phyloP scores from a whole-genome alignment of 2,113 vertebrate genomes.

The Synchiropus splendidus region DNA sequence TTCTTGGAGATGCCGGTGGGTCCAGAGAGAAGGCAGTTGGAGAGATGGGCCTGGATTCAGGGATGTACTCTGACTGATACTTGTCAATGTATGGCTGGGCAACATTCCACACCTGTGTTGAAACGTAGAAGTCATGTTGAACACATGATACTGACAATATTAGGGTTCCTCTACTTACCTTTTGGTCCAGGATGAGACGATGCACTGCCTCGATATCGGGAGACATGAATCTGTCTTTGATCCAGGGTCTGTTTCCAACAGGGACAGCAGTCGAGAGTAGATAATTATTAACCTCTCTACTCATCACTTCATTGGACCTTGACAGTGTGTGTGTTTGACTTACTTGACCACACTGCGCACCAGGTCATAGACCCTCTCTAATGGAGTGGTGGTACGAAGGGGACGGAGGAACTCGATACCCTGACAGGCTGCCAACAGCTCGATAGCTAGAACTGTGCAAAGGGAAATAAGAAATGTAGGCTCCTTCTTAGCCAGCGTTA shows the following conservation, averaged over 20 bases:
- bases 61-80: slow-evolving; percentile 83
- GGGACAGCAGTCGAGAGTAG: slow-evolving; percentile 6
- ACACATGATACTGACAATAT: background rate
- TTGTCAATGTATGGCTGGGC: slow-evolving; percentile 92
- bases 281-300: slow-evolving; percentile 53
- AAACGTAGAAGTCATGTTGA: background rate
- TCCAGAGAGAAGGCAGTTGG: slow-evolving; percentile 91
- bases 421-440: slow-evolving; percentile 91
- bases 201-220: slow-evolving; percentile 89
- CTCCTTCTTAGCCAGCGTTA: background rate
- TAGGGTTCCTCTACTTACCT: slow-evolving; percentile 59
- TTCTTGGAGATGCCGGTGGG: slow-evolving; percentile 58
- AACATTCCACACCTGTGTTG: slow-evolving; percentile 85
- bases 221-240: slow-evolving; percentile 97
- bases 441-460: slow-evolving; percentile 83
- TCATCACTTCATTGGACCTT: slow-evolving; percentile 42
- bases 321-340: slow-evolving; percentile 55
- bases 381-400: slow-evolving; percentile 86
- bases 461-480: slow-evolving; percentile 1
- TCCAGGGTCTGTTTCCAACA: slow-evolving; percentile 78
- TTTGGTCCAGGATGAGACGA: slow-evolving; percentile 82
- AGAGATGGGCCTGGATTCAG: slow-evolving; percentile 81
- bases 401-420: slow-evolving; percentile 97
- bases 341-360: slow-evolving; percentile 94
- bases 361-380: slow-evolving; percentile 98